Percentiles rank a stretch among this genome's conserved stretches.
Conservation (phyloP, 2,888 invertebrate genomes). For the Epinotia brunnichana region DNA sequence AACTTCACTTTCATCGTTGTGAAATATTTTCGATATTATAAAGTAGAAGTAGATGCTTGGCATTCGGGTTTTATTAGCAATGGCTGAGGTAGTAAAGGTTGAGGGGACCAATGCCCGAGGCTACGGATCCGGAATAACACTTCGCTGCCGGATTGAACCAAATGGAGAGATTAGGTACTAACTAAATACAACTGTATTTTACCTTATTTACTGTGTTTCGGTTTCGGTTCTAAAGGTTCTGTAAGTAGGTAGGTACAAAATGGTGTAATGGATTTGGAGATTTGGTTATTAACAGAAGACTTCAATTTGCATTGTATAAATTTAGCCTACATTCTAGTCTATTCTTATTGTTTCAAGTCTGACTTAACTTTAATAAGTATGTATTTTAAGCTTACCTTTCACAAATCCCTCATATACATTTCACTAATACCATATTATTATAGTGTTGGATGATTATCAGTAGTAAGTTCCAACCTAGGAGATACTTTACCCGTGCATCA, state of each 20-base stretch:
- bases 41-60: slow-evolving; percentile 26
- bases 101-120: slow-evolving; percentile 28
- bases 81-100: slow-evolving; percentile 7
- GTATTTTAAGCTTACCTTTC: neutral
- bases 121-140: slow-evolving; percentile 24
- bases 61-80: slow-evolving; percentile 16
- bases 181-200: slow-evolving; percentile 2
- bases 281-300: neutral
- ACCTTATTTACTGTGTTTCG: slow-evolving; percentile 2
- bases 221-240: neutral
- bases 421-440: neutral
- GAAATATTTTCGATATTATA: slow-evolving; percentile 37
- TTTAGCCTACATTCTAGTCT: too few relatives aligned
- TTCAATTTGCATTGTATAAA: neutral
- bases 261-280: neutral
- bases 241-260: neutral
- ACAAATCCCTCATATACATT: neutral
- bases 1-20: too few relatives aligned
- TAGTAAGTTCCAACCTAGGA: neutral
- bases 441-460: neutral
- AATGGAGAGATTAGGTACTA: slow-evolving; percentile 5
- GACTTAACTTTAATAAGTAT: neutral
- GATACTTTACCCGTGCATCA: neutral
- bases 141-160: slow-evolving; percentile 17
- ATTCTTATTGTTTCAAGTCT: neutral